phyloP scores from a whole-genome alignment of 2,113 vertebrate genomes.

The Baryphthengus martii region DNA sequence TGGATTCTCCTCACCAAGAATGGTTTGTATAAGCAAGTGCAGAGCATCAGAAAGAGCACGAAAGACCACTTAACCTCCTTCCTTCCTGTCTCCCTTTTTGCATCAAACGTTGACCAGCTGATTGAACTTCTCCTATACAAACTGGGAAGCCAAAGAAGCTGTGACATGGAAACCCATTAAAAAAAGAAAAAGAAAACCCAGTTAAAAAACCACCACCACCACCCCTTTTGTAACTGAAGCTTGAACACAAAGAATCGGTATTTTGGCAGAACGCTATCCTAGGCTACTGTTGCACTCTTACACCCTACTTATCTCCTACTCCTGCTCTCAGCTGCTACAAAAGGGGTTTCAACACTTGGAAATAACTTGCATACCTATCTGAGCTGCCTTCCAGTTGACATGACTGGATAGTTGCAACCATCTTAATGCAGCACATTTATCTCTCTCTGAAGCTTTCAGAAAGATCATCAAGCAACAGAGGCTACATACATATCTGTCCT shows the following conservation, averaged over 20 bases:
- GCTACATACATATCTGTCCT: not conserved
- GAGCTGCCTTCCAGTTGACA: not conserved
- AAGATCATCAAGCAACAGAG: not conserved
- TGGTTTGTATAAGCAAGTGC: not conserved
- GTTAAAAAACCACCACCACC: not conserved
- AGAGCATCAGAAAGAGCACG: not conserved
- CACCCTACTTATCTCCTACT: not conserved
- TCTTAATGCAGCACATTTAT: not conserved
- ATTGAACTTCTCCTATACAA: not conserved
- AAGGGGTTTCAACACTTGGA: not conserved
- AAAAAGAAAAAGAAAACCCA: not conserved
- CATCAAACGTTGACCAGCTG: not conserved
- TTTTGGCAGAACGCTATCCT: not conserved
- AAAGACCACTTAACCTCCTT: not conserved
- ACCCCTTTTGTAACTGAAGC: not conserved
- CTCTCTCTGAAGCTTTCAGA: not conserved
- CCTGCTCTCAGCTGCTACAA: not conserved
- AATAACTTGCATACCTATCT: not conserved
- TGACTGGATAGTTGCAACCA: not conserved
- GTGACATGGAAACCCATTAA: not conserved
- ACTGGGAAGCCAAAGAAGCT: not conserved
- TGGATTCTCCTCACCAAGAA: not conserved
- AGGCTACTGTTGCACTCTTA: not conserved
- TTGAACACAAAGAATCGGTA: not conserved
- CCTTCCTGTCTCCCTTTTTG: accelerated